A percentile compares a stretch with the other conserved stretches of the same genome.
Evolutionary conservation across 2,888 invertebrate genomes (phyloP).

Genomic region (Tineola bisselliella): DNA sequence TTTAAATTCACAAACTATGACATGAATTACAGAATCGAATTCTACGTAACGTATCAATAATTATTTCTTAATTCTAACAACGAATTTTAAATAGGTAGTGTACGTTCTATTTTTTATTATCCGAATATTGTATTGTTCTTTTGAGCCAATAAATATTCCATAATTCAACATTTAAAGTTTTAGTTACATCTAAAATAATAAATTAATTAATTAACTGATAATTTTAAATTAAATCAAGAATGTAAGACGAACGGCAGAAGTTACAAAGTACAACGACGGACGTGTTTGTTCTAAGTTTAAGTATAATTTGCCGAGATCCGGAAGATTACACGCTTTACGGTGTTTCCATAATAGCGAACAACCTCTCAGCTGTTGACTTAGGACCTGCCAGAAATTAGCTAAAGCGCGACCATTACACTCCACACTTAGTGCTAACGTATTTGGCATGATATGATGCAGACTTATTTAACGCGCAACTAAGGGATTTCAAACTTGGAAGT

Average conservation of each 20-base stretch:
- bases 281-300: slow-evolving; percentile 51
- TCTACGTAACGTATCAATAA: no score
- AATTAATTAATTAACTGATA: background rate
- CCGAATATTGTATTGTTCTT: no score
- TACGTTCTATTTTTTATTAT: no score
- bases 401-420: slow-evolving; percentile 15
- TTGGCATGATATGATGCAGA: background rate
- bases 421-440: background rate
- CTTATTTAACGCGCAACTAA: background rate
- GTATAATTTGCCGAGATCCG: slow-evolving; percentile 56
- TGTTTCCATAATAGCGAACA: slow-evolving; percentile 33
- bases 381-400: slow-evolving; percentile 50
- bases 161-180: slow-evolving; percentile 7
- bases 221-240: background rate
- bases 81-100: no score
- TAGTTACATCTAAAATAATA: background rate
- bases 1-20: no score
- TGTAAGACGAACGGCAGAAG: slow-evolving; percentile 9
- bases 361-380: slow-evolving; percentile 49
- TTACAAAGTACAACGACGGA: slow-evolving; percentile 20
- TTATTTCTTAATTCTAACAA: no score
- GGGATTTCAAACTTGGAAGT: slow-evolving; percentile 9
- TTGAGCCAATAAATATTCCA: no score
- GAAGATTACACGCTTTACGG: slow-evolving; percentile 53
- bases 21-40: no score